A percentile compares a stretch with the other conserved stretches of the same genome.
These are phyloP conservation scores for Lasioglossum pauxillum DNA, from an alignment of 2,888 invertebrate species.

Conservation along the genomic window DNA sequence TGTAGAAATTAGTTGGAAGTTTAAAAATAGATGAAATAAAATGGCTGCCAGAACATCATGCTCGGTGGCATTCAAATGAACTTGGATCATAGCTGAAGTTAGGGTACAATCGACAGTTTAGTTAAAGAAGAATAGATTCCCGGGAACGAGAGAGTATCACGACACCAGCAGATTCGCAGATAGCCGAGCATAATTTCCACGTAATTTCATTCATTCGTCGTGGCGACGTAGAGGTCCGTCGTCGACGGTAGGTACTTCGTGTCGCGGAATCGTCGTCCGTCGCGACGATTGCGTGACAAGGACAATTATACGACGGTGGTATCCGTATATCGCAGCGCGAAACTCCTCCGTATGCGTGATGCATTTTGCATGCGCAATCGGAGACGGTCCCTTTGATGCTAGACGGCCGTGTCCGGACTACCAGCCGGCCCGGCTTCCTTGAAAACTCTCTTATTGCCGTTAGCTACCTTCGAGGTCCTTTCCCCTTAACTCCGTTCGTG, in stretches of 20 bases:
- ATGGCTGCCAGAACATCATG: too few species aligned
- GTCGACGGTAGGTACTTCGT: constrained; percentile 17
- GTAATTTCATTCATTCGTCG: constrained; percentile 13
- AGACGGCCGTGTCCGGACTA: constrained; percentile 39
- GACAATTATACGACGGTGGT: constrained; percentile 70
- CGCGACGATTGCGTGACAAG: constrained; percentile 73
- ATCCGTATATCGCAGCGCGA: constrained; percentile 73
- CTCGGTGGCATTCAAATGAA: too few species aligned
- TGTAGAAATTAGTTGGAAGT: too few species aligned
- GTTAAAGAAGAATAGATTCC: background rate
- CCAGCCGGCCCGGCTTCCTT: constrained; percentile 24
- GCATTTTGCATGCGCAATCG: constrained; percentile 51
- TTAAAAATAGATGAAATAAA: too few species aligned
- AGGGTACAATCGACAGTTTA: background rate
- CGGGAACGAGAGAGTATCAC: background rate
- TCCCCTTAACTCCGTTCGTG: constrained; percentile 11
- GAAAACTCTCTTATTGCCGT: constrained; percentile 43
- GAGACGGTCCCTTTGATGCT: constrained; percentile 30
- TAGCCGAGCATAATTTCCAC: background rate
- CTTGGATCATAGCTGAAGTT: too few species aligned
- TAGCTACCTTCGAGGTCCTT: constrained; percentile 21
- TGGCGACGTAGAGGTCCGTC: background rate
- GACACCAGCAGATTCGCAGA: background rate
- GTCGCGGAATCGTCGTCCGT: constrained; percentile 42
- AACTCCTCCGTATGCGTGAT: constrained; percentile 55